Base-by-base conservation (phyloP, 2,888 invertebrate species). In the Drosophila hamatofila region DNA sequence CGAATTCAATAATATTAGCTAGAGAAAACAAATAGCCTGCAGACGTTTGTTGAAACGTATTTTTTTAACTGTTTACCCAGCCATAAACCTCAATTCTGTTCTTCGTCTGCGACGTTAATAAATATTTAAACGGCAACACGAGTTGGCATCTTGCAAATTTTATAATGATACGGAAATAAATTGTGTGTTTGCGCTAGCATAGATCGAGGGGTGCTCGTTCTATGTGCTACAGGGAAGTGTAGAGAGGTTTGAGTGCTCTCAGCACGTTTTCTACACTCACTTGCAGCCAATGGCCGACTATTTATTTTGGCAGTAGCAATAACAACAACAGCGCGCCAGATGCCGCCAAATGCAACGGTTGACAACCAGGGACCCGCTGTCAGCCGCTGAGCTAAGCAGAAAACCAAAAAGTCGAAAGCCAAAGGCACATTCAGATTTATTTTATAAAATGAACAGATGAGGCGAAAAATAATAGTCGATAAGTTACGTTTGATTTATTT, bases 101-200 rank as follows among this genome's bases (percentile, higher is more conserved):
- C 35, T 35, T 21, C 16, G 27, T 37, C 39, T 18, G 33, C 59
- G 57, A 60, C 48, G 61, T 54, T 70, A 68, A 67, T 85, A 83
- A 85, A 88, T 88, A 88, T 85, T 82, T 82, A 77, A 83, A 66
- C 54, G 58, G 65, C 63, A 67, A 70, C 37, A 60, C 59, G 63
- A 63, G 39, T 63, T 59, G 70, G 62, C 65, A 54, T 61, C 65
- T 64, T 55, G 70, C 66, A 72, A 78, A 83, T 68, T 75, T 60
- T 61, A 72, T 61, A 72, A 67, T 66, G 73, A 89, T 71, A 78
- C 85, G 84, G 84, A 85, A 85, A 87, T 80, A 84, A 78, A 75
- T 71, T 75, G 72, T 68, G 64, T 71, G n/a, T 39, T 55, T 25
- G 41, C 9, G 25, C 18, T 7, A 21, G 11, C 8, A 9, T 27